Evolutionary conservation across 2,888 invertebrate genomes (phyloP), one percentile per base, ranked within the genome.

Genomic region (Drosophila merina): DNA sequence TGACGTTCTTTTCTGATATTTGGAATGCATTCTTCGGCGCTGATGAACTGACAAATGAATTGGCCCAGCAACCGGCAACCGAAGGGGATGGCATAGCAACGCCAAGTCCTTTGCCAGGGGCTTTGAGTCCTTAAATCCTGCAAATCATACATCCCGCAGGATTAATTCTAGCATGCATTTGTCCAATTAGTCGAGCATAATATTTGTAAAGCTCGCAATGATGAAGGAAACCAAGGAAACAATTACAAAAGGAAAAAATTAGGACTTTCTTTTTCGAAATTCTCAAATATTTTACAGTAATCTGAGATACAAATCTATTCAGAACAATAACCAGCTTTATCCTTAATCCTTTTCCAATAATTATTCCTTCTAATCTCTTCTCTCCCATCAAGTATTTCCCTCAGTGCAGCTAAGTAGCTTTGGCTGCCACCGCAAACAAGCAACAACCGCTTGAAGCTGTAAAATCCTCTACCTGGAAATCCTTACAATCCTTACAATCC

Each of bases 1-100:
- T 20, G 42, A 60, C 31, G 40, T 30, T 48, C 48, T 51, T 25
- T 25, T 40, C 51, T 20, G 31, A 70, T 44, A 45, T 36, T 33
- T 30, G 20, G 30, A 14, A 47, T 67, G 71, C 58, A 58, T 68
- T 70, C 68, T 58, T 68, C 26, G 59, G 30, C 52, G 59, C 71
- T 67, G 64, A 64, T 64, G 67, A 64, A 64, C 64, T 54, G 64
- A 52, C 64, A 67, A 64, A 64, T 64, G 64, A 67, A 66, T 67
- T 64, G 64, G 64, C 67, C 54, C 40, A 51, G 67, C 64, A 67
- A 52, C 52, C 47, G 45, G 67, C 64, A 67, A 52, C 52, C 47
- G 45, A 44, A 48, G 48, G 48, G 20, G 38, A 54, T 42, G 63
- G 28, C 42, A 31, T 38, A 14, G 57, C 33, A 31, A 42, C 47